Evolutionary conservation across 2,113 vertebrate genomes (phyloP).

Genomic region (Sisor rabdophorus): DNA sequence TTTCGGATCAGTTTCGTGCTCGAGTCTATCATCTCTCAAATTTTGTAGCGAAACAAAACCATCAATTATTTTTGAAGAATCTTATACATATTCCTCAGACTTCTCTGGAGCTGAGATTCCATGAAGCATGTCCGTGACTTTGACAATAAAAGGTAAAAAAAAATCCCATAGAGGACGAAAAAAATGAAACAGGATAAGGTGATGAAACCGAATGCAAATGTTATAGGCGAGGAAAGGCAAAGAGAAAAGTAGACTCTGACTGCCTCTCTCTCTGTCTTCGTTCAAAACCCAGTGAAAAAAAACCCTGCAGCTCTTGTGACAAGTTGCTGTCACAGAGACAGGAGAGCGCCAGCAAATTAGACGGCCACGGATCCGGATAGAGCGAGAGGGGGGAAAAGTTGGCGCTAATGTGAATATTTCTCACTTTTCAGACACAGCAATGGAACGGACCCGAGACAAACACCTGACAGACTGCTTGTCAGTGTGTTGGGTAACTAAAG

Average conservation of each 20-base stretch:
- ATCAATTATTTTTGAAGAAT: slow-evolving; percentile 31
- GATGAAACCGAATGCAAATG: slow-evolving; percentile 77
- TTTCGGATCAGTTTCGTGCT: slow-evolving; percentile 14
- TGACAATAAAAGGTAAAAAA: slow-evolving; percentile 63
- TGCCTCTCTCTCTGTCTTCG: slow-evolving; percentile 28
- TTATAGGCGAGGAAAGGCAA: slow-evolving; percentile 57
- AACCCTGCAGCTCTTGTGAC: slow-evolving; percentile 55
- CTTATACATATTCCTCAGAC: slow-evolving; percentile 24
- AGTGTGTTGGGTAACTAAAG: slow-evolving; percentile 42
- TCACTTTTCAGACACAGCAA: slow-evolving; percentile 42
- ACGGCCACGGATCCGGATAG: slow-evolving; percentile 28
- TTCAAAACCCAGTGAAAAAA: slow-evolving; percentile 40
- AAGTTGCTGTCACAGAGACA: slow-evolving; percentile 57
- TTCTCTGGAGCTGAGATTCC: slow-evolving; percentile 49
- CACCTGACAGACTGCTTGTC: slow-evolving; percentile 51
- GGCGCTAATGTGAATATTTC: slow-evolving; percentile 45
- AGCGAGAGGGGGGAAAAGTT: slow-evolving; percentile 43
- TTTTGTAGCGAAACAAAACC: slow-evolving; percentile 54
- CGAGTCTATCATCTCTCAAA: slow-evolving; percentile 60
- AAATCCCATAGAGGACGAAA: slow-evolving; percentile 56
- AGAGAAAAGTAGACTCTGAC: slow-evolving; percentile 35
- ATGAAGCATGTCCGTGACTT: slow-evolving; percentile 69
- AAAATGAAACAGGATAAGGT: slow-evolving; percentile 60
- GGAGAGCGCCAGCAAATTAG: slow-evolving; percentile 33
- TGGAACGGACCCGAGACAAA: slow-evolving; percentile 45